phyloP scores from a whole-genome alignment of 2,797 vertebrate genomes.

The Orientallactaga sibirica region DNA sequence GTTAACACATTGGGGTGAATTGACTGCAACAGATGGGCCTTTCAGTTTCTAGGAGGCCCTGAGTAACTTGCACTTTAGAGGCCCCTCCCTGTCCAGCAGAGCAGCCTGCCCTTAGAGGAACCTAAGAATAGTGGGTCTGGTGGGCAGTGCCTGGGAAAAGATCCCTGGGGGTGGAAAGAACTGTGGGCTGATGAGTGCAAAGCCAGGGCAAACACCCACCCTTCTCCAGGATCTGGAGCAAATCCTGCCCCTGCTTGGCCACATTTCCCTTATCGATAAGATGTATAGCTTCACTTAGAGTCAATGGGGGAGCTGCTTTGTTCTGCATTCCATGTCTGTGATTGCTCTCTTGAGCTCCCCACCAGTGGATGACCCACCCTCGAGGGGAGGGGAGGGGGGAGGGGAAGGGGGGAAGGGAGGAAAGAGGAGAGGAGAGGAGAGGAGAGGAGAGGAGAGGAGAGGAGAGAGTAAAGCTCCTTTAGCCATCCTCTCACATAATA shows the following conservation, averaged over 20 bases:
- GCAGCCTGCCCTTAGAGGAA: neutral
- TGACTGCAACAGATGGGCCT: conserved; percentile 70
- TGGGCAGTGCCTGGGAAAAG: neutral
- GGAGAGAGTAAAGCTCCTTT: neutral
- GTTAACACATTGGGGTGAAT: conserved; percentile 64
- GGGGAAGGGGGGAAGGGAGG: neutral
- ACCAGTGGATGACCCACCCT: neutral
- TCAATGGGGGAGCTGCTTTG: neutral
- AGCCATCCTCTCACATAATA: neutral
- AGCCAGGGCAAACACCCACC: neutral
- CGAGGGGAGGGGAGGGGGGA: neutral
- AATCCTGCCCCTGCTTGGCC: neutral
- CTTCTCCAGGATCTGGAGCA: neutral
- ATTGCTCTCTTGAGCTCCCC: neutral
- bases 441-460: neutral
- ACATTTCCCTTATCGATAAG: neutral
- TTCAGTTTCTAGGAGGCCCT: conserved; percentile 52
- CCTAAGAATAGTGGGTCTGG: neutral
- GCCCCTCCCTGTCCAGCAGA: neutral
- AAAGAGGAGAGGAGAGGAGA: neutral
- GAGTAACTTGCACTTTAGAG: neutral
- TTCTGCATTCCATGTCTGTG: neutral
- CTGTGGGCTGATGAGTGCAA: neutral
- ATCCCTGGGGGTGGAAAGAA: neutral
- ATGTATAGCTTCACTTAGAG: neutral